Base-by-base conservation (phyloP, 2,888 invertebrate species). In the Allophyes oxyacanthae region DNA sequence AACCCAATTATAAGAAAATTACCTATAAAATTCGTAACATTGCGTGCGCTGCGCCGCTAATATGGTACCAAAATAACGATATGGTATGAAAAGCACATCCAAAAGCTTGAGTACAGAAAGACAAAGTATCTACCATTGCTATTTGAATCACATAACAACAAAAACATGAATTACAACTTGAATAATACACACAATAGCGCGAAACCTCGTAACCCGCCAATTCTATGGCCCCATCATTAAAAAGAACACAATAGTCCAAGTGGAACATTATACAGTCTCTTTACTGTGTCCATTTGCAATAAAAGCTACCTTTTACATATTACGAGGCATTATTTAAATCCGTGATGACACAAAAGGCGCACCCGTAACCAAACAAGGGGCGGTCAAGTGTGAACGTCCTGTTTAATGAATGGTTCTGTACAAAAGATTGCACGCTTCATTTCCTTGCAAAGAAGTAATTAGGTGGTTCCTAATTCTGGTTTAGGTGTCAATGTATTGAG, bases 371-470 rank as follows among this genome's bases (percentile, higher is more conserved):
- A 74, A 80, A 79, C 63, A 68, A 52, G 68, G 72, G 40, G 50
- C 72, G 70, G 77, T 69, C 78, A 66, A 79, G 73, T 66, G 64
- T 65, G 55, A 71, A 78, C 64, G 65, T 61, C 72, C 78, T 73
- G 49, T 45, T 62, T 71, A 76, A 72, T 55, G 64, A 54, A 67
- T 51, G 73, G 70, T 58, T 63, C 62, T 41, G 57, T 53, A 78
- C 73, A 75, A 79, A 79, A 78, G 76, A 75, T 77, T 74, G 72
- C 40, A 52, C 70, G 65, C 64, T 55, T 68, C 78, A 78, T 78
- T 72, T 63, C 54, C 25, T 52, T 46, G 36, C 36, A 37, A 58
- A 63, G 56, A 64, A 52, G 64, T 78, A 70, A 75, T 78, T 64
- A 69, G 38, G 37, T 41, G 41, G 20, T 52, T 58, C 57, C 57